Percentiles rank a stretch among this genome's conserved stretches.
These are phyloP conservation scores for Gobiocypris rarus DNA, from an alignment of 2,113 vertebrate genomes.

Conservation along the genomic window DNA sequence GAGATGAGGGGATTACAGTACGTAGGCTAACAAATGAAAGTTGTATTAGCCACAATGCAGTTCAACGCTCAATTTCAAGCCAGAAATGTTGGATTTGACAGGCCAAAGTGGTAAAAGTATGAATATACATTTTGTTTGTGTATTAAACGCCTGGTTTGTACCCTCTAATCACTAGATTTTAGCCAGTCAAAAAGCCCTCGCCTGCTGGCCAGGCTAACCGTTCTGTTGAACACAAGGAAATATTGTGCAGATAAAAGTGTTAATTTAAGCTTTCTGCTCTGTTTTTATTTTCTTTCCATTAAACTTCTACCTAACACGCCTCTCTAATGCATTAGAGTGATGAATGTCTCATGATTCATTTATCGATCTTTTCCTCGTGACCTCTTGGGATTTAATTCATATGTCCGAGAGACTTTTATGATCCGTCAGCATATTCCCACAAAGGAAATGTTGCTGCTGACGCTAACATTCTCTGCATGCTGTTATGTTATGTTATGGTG, in stretches of 20 bases:
- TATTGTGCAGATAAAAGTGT: conserved; percentile 29
- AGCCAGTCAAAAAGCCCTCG: conserved; percentile 36
- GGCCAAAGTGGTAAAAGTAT: conserved; percentile 2
- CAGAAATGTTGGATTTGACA: neutral
- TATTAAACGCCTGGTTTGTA: conserved; percentile 20
- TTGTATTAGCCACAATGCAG: neutral
- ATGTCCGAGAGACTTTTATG: neutral
- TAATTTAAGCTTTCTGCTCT: conserved; percentile 36
- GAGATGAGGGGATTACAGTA: neutral
- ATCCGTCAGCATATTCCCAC: neutral
- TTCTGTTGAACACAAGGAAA: conserved; percentile 31
- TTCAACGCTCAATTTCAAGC: neutral
- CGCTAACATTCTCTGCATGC: neutral
- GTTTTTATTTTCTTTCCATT: conserved; percentile 5
- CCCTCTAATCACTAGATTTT: neutral
- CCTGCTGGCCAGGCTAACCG: conserved; percentile 53
- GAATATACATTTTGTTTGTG: conserved; percentile 6
- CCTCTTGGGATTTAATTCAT: conserved; percentile 9
- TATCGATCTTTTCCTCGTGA: neutral
- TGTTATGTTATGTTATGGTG: neutral
- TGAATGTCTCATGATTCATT: conserved; percentile 36
- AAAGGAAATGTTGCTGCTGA: neutral
- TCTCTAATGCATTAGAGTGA: conserved; percentile 22
- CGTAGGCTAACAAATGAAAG: neutral
- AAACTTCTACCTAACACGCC: conserved; percentile 31